Conservation (phyloP, 2,797 vertebrate species). For the Basileuterus tristriatus region DNA sequence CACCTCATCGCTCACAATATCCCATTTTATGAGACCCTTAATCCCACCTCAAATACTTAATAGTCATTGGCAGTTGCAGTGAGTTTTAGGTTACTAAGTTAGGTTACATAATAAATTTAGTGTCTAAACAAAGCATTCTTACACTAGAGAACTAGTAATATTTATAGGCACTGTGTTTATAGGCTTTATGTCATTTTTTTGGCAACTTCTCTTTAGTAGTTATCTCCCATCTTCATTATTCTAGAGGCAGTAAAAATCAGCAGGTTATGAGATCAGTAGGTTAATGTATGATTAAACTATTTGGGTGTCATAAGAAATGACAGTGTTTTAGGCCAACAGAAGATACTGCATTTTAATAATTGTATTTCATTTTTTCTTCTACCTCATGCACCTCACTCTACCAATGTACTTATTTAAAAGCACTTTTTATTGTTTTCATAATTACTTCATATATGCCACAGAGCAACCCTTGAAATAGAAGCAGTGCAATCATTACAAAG, state of each 20-base stretch:
- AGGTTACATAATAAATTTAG: background rate
- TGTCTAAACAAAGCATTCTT: background rate
- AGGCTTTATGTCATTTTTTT: background rate
- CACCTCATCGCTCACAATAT: background rate
- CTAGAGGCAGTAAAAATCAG: background rate
- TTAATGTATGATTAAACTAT: background rate
- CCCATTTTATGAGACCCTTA: background rate
- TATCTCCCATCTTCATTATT: background rate
- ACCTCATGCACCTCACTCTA: background rate
- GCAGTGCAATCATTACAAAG: background rate
- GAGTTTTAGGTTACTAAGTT: background rate
- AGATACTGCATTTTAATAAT: background rate
- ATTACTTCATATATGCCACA: background rate
- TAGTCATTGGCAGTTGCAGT: background rate
- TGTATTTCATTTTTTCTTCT: background rate
- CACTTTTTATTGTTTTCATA: conserved; percentile 3
- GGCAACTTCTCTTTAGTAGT: background rate
- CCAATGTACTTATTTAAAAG: background rate
- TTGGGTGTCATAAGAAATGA: background rate
- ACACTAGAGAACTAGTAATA: background rate
- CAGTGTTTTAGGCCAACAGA: background rate
- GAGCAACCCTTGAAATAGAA: background rate
- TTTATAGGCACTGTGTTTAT: background rate
- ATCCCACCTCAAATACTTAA: background rate
- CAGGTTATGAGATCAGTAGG: background rate